phyloP scores from a whole-genome alignment of 2,113 vertebrate genomes.

The Thryonomys swinderianus region DNA sequence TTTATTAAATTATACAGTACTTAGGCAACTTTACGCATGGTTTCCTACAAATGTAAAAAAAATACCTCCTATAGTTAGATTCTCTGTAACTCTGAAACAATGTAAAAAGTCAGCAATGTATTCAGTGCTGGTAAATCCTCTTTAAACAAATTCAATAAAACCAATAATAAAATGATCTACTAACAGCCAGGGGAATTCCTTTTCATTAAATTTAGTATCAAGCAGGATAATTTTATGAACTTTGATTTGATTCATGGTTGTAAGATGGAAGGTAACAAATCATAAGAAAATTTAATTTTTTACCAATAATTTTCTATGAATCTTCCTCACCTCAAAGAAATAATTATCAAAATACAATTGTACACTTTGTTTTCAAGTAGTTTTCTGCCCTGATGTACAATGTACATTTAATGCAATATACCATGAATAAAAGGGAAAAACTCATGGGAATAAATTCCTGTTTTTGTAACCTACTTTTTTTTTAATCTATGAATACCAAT shows the following conservation, averaged over 20 bases:
- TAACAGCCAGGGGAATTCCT: background rate
- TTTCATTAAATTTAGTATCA: slow-evolving; percentile 22
- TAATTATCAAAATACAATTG: background rate
- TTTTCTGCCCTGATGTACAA: background rate
- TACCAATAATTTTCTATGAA: background rate
- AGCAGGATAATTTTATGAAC: slow-evolving; percentile 14
- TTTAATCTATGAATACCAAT: background rate
- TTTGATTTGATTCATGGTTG: background rate
- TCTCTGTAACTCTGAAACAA: background rate
- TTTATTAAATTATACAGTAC: background rate
- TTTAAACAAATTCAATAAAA: slow-evolving; percentile 27
- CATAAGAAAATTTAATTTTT: background rate
- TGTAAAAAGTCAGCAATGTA: background rate
- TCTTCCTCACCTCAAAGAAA: background rate
- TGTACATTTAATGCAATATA: background rate
- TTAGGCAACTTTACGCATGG: background rate
- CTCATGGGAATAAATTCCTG: background rate
- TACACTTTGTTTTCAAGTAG: background rate
- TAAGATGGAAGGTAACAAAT: background rate
- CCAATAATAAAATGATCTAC: background rate
- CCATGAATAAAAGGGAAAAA: background rate
- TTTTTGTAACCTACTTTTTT: background rate
- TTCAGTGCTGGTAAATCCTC: background rate
- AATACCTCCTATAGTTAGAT: background rate
- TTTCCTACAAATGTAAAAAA: background rate